phyloP scores from a whole-genome alignment of 2,113 vertebrate genomes.

The Phycodurus eques region DNA sequence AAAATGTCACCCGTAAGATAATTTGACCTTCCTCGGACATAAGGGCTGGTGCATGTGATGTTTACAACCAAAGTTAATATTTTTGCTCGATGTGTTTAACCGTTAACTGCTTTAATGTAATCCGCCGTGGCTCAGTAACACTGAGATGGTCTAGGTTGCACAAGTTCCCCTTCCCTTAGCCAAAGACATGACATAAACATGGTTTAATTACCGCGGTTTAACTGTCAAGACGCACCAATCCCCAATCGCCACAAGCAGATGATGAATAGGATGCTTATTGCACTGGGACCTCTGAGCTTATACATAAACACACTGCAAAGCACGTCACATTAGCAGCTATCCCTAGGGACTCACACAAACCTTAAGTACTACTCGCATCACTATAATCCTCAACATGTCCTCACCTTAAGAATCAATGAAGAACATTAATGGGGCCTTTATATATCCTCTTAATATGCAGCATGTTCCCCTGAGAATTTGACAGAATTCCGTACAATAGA shows the following conservation, averaged over 20 bases:
- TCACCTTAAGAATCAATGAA: background rate
- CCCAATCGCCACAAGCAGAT: background rate
- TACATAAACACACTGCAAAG: background rate
- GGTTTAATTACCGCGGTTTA: slow-evolving; percentile 1
- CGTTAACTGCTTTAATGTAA: background rate
- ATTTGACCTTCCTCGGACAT: slow-evolving; percentile 2
- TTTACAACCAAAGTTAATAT: background rate
- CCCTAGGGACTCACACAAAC: background rate
- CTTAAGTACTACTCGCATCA: background rate
- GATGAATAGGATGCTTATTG: slow-evolving; percentile 7
- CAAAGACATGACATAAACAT: background rate
- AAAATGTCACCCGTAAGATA: background rate
- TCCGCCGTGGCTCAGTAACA: background rate
- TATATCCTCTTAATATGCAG: background rate
- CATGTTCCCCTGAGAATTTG: background rate
- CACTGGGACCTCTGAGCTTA: slow-evolving; percentile 1
- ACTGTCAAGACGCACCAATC: background rate
- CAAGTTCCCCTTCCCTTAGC: background rate
- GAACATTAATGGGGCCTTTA: background rate
- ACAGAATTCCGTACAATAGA: background rate
- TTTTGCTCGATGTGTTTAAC: background rate
- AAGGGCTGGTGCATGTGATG: background rate
- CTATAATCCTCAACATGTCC: background rate
- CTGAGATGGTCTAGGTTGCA: background rate
- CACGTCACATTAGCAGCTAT: background rate